These are phyloP conservation scores for Oligia fasciuncula DNA, from an alignment of 2,888 invertebrate species.

Conservation along the genomic window DNA sequence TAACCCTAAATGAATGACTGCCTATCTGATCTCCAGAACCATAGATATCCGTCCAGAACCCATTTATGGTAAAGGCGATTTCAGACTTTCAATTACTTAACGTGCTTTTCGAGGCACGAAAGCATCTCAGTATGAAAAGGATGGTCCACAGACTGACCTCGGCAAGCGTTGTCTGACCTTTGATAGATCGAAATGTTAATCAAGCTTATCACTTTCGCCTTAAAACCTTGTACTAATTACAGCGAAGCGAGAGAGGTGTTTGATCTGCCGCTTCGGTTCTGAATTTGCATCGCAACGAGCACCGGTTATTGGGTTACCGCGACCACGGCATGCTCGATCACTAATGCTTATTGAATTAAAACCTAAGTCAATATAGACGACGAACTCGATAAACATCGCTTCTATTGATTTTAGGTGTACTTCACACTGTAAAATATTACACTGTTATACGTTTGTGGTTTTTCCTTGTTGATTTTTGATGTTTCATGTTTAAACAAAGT, in stretches of 20 bases:
- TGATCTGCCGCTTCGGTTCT: constrained; percentile 56
- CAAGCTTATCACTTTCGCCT: constrained; percentile 2
- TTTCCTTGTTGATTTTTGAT: constrained; percentile 42
- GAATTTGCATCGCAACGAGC: constrained; percentile 83
- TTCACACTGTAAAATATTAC: constrained; percentile 36
- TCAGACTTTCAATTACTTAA: background rate
- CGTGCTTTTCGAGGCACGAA: too few species aligned
- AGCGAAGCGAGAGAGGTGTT: constrained; percentile 42
- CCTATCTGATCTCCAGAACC: background rate
- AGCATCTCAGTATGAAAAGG: background rate
- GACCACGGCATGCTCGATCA: constrained; percentile 62
- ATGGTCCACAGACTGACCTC: background rate
- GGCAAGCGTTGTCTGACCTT: background rate
- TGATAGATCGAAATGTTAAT: background rate
- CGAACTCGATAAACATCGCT: constrained; percentile 49
- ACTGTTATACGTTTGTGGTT: constrained; percentile 29
- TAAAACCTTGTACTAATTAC: constrained; percentile 56
- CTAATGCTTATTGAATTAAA: constrained; percentile 71
- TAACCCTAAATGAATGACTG: background rate
- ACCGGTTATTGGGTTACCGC: constrained; percentile 74
- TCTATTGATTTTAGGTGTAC: constrained; percentile 59
- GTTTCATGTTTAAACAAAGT: constrained; percentile 15
- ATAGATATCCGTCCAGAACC: too few species aligned
- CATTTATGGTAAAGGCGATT: background rate
- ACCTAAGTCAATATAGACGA: constrained; percentile 61